These are phyloP conservation scores for Phylloscopus collybita DNA, from an alignment of 2,797 vertebrate species.

Conservation along the genomic window DNA sequence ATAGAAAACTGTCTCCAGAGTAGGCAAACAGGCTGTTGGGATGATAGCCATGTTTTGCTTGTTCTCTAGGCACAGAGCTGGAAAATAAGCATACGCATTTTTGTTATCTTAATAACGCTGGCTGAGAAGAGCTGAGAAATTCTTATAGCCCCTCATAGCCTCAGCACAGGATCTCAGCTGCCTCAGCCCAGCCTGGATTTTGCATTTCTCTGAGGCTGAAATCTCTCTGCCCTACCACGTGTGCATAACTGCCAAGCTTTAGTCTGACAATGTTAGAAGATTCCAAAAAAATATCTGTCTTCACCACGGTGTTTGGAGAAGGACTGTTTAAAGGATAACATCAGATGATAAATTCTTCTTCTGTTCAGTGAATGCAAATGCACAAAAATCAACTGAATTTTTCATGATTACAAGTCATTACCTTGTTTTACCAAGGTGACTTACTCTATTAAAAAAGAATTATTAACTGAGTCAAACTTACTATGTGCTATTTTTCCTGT, in stretches of 20 bases:
- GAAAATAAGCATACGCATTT: slow-evolving; percentile 11
- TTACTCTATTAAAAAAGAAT: neutral
- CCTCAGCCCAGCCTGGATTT: neutral
- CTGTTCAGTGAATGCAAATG: neutral
- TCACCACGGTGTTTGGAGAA: neutral
- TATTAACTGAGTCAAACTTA: neutral
- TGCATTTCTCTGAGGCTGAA: neutral
- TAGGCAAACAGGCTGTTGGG: slow-evolving; percentile 44
- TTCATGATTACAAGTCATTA: neutral
- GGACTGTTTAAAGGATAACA: neutral
- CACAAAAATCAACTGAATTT: neutral
- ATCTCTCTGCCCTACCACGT: neutral
- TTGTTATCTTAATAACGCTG: slow-evolving; percentile 47
- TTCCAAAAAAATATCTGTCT: neutral
- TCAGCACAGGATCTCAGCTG: neutral
- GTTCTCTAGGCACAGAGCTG: slow-evolving; percentile 7
- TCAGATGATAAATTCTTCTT: neutral
- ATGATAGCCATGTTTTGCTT: slow-evolving; percentile 36
- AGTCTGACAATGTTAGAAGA: neutral
- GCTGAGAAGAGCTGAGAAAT: slow-evolving; percentile 3
- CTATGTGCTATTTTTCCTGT: neutral
- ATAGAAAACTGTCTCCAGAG: slow-evolving; percentile 53
- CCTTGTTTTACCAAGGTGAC: neutral
- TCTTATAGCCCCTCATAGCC: neutral
- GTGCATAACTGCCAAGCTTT: neutral